A percentile compares a stretch with the other conserved stretches of the same genome.
Evolutionary conservation across 2,888 invertebrate species (phyloP).

Genomic region (Macropis europaea): DNA sequence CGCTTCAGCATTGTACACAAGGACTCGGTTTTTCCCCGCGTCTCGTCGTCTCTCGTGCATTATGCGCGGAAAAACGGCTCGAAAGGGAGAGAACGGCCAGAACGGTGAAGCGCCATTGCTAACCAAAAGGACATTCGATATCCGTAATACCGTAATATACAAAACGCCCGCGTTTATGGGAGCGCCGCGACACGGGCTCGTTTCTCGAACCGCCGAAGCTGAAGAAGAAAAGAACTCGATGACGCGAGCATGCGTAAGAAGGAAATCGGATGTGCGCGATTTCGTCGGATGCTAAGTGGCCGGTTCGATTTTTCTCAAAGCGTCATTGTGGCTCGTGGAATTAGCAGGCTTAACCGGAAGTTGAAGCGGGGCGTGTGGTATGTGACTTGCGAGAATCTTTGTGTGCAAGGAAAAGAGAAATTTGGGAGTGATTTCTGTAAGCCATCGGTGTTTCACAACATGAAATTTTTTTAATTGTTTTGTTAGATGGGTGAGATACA

Average conservation of each 20-base stretch:
- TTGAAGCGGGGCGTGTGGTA: neutral
- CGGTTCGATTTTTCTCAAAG: neutral
- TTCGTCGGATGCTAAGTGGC: constrained; percentile 43
- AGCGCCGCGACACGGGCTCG: constrained; percentile 31
- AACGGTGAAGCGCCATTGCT: constrained; percentile 57
- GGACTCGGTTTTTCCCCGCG: constrained; percentile 70
- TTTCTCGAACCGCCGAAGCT: constrained; percentile 10
- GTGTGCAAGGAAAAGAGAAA: too few relatives aligned
- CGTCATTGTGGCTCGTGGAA: constrained; percentile 21
- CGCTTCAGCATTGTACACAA: constrained; percentile 74
- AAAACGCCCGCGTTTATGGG: constrained; percentile 62
- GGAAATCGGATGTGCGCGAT: constrained; percentile 69
- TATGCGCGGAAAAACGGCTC: constrained; percentile 49
- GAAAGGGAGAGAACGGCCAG: constrained; percentile 49
- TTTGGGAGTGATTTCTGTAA: too few relatives aligned
- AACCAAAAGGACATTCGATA: constrained; percentile 79
- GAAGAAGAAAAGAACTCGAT: constrained; percentile 58
- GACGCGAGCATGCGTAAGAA: constrained; percentile 68
- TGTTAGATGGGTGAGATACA: too few relatives aligned
- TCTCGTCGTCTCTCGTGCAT: constrained; percentile 59
- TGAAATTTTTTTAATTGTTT: too few relatives aligned
- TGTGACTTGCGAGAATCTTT: neutral
- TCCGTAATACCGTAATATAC: constrained; percentile 78
- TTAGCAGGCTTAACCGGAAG: constrained; percentile 31
- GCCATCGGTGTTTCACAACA: too few relatives aligned